A percentile compares a stretch with the other conserved stretches of the same genome.
phyloP scores from a whole-genome alignment of 2,797 vertebrate species.

The Tauraco hartlaubi region DNA sequence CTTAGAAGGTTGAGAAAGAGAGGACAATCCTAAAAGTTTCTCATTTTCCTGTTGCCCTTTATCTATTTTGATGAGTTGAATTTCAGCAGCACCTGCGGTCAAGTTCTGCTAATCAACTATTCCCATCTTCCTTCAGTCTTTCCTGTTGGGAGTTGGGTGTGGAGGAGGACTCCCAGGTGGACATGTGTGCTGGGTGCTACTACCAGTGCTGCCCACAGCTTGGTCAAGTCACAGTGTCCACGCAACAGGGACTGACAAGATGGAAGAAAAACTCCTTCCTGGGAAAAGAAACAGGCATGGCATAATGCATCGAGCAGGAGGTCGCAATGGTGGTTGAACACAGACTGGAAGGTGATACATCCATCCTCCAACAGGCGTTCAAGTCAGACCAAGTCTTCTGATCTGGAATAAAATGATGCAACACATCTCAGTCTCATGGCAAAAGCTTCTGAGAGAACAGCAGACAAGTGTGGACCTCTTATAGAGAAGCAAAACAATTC shows the following conservation, averaged over 20 bases:
- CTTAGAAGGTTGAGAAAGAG: neutral
- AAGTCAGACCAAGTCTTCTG: neutral
- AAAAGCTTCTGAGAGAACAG: neutral
- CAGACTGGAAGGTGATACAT: neutral
- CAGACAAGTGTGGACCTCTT: neutral
- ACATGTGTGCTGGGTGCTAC: accelerated
- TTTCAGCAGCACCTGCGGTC: neutral
- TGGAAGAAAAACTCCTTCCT: neutral
- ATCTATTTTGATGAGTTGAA: neutral
- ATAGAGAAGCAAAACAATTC: neutral
- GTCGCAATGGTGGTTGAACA: neutral
- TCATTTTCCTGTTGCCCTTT: neutral
- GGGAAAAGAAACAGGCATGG: neutral
- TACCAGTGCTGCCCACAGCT: neutral
- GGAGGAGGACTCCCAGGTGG: neutral
- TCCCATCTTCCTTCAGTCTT: neutral
- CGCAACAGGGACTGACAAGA: neutral
- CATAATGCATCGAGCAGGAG: neutral
- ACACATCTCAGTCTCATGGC: neutral
- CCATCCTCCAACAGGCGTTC: neutral
- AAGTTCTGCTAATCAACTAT: neutral
- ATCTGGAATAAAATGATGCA: neutral
- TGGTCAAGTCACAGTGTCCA: neutral
- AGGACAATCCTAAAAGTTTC: neutral
- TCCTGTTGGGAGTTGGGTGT: neutral